Conservation (phyloP, 2,113 vertebrate genomes). For the Sylvietta virens region DNA sequence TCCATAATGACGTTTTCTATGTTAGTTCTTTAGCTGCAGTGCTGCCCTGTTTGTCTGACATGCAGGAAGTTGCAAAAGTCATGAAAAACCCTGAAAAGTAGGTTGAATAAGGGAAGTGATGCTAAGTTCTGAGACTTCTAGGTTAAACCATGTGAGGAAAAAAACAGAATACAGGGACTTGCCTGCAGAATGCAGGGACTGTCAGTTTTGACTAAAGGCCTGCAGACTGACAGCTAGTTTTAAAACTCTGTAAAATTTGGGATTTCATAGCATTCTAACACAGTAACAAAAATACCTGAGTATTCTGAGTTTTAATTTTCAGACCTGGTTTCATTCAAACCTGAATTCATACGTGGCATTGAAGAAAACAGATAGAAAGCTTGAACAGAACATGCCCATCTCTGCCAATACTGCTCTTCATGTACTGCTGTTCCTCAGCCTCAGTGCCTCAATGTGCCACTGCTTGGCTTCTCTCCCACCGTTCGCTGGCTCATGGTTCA, state of each 20-base stretch:
- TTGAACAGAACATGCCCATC: not conserved
- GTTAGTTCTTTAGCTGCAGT: not conserved
- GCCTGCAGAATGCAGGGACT: not conserved
- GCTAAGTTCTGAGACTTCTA: not conserved
- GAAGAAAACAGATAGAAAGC: not conserved
- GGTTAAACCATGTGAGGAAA: not conserved
- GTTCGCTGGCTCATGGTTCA: not conserved
- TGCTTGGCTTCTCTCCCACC: not conserved
- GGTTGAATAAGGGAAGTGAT: slow-evolving; percentile 4
- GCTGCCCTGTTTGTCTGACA: not conserved
- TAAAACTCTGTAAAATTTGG: not conserved
- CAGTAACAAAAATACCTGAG: not conserved
- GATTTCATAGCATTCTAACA: not conserved
- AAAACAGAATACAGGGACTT: not conserved
- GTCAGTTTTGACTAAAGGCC: not conserved
- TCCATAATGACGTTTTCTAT: not conserved
- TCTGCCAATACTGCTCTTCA: not conserved
- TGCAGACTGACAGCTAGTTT: not conserved
- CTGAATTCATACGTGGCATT: not conserved
- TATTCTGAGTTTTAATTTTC: not conserved
- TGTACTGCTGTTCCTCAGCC: accelerated
- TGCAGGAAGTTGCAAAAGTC: slow-evolving; percentile 51
- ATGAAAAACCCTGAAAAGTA: slow-evolving; percentile 17
- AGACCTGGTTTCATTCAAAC: not conserved
- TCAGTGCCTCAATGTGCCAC: no score